Evolutionary conservation across 37 sponge, comb jelly and placozoan species (phyloP).

Genomic region (Ephydatia muelleri): DNA sequence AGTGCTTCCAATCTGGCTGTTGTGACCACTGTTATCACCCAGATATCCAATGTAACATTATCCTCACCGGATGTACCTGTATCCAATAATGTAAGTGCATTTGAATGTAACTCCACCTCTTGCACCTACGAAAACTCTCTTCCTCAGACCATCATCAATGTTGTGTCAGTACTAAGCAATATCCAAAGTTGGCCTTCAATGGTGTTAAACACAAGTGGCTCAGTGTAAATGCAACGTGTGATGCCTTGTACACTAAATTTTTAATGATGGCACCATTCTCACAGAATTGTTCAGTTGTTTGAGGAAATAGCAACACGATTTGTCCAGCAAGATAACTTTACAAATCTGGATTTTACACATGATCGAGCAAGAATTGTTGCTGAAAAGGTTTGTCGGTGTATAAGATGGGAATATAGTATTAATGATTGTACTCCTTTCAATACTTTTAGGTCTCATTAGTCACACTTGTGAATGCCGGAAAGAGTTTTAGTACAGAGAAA

Average conservation of each 20-base stretch:
- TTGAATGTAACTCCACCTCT: not conserved
- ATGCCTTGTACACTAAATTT: not conserved
- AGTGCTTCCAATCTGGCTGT: not conserved
- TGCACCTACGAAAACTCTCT: not conserved
- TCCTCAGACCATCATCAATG: not conserved
- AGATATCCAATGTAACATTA: not conserved
- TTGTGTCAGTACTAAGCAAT: not conserved
- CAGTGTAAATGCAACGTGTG: not conserved
- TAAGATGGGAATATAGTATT: not conserved
- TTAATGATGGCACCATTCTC: too few species aligned
- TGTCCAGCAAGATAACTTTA: conserved; percentile 18
- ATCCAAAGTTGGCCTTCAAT: not conserved
- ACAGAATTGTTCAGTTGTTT: conserved; percentile 43
- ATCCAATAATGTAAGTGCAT: not conserved
- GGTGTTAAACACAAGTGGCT: not conserved
- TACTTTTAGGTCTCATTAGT: not conserved
- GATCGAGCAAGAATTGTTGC: conserved; percentile 19
- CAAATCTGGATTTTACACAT: not conserved
- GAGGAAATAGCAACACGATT: conserved; percentile 31
- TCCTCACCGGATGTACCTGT: not conserved
- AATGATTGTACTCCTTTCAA: not conserved
- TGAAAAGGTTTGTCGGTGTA: conserved; percentile 15
- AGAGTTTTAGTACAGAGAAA: not conserved
- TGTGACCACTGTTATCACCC: not conserved
- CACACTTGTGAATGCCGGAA: not conserved